Evolutionary conservation across 64 coral and sea anemone species (phyloP).

Genomic region (Actinia tenebrosa): DNA sequence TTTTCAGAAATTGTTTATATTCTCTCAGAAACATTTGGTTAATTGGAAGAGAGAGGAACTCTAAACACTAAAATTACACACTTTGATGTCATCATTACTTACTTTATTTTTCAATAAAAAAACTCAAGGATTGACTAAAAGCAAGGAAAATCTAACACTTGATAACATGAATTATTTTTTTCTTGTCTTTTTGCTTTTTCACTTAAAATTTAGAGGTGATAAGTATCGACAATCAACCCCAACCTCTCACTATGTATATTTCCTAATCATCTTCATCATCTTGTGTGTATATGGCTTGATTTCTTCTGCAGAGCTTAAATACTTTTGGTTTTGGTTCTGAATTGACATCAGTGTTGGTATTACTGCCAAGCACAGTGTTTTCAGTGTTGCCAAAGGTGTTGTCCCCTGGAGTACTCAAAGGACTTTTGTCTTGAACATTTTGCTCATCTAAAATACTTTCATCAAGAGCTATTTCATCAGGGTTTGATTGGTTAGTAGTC

Average conservation of each 20-base stretch:
- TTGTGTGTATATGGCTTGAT: constrained; percentile 72
- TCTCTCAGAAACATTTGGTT: neutral
- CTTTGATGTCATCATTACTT: neutral
- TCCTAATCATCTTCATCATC: constrained; percentile 21
- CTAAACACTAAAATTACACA: neutral
- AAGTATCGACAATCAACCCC: too few relatives aligned
- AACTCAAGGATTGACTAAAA: neutral
- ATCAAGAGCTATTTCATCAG: constrained; percentile 46
- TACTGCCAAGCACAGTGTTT: neutral
- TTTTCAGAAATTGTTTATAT: neutral
- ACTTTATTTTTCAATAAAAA: neutral
- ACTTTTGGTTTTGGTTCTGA: constrained; percentile 68
- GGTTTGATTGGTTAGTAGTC: neutral
- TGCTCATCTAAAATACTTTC: neutral
- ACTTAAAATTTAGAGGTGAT: too few relatives aligned
- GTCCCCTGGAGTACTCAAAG: neutral
- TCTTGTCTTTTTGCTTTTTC: too few relatives aligned
- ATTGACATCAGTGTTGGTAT: neutral
- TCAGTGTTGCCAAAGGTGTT: neutral
- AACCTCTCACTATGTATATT: neutral
- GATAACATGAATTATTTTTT: neutral
- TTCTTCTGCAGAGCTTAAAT: constrained; percentile 81
- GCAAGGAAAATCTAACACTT: neutral
- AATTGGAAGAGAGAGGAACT: neutral
- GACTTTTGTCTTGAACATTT: neutral